phyloP scores from a whole-genome alignment of 2,888 invertebrate species.

The Pycnomerus fuliginosus region DNA sequence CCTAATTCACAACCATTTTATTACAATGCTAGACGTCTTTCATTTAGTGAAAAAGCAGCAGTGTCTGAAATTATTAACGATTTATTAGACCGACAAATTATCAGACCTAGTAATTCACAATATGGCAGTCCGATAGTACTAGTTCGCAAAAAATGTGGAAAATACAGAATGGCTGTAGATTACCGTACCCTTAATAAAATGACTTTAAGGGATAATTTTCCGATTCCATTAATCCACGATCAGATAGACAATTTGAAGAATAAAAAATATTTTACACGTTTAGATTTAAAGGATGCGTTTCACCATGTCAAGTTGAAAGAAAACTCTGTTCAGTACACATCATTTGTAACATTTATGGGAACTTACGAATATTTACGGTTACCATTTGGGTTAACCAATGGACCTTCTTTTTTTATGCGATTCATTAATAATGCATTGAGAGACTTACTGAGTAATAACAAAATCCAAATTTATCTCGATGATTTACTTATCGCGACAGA shows the following conservation, averaged over 20 bases:
- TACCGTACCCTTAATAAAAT: slow-evolving; percentile 7
- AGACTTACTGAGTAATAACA: too few relatives aligned
- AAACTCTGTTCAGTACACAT: slow-evolving; percentile 7
- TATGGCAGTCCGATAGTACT: slow-evolving; percentile 10
- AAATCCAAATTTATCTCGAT: slow-evolving; percentile 9
- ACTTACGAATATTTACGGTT: slow-evolving; percentile 5
- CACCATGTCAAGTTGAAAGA: slow-evolving; percentile 2
- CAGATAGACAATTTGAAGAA: slow-evolving; percentile 4
- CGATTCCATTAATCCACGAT: slow-evolving; percentile 7
- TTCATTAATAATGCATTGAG: slow-evolving; percentile 1
- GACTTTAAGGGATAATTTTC: slow-evolving; percentile 4
- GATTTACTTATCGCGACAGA: slow-evolving; percentile 7
- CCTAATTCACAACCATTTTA: neutral
- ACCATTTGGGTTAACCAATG: slow-evolving; percentile 9
- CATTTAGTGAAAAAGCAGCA: slow-evolving; percentile 1
- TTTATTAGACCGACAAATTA: slow-evolving; percentile 1
- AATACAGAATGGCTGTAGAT: slow-evolving; percentile 2
- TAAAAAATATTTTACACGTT: slow-evolving; percentile 8
- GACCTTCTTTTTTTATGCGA: neutral
- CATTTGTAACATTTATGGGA: slow-evolving; percentile 7
- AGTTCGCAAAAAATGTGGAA: slow-evolving; percentile 9
- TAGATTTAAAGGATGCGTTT: slow-evolving; percentile 6
- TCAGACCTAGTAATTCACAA: slow-evolving; percentile 5
- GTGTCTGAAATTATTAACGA: slow-evolving; percentile 2
- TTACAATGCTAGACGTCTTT: neutral